phyloP scores from a whole-genome alignment of 2,113 vertebrate species.

The Anhinga rufa region DNA sequence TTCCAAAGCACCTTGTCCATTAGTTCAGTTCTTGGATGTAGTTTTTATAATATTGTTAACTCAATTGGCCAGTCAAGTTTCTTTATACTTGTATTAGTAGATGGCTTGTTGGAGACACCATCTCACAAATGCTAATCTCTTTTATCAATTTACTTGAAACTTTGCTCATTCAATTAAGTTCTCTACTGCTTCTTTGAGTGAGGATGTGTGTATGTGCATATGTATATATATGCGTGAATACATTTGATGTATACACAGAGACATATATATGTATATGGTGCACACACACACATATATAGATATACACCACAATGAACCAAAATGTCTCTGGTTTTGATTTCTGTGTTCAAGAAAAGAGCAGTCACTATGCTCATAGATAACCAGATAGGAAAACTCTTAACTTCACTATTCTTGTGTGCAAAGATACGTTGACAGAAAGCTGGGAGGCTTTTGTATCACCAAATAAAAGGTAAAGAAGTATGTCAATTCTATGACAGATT shows the following conservation, averaged over 20 bases:
- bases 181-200: background rate
- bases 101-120: background rate
- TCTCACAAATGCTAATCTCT: background rate
- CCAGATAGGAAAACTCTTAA: background rate
- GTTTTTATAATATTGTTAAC: background rate
- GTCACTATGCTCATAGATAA: background rate
- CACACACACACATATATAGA: fast-evolving
- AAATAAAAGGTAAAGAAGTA: background rate
- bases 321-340: background rate
- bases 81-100: slow-evolving; percentile 5
- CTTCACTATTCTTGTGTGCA: background rate
- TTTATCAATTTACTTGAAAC: background rate
- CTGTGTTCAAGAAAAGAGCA: background rate
- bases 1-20: background rate
- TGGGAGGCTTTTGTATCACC: fast-evolving
- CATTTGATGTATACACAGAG: background rate
- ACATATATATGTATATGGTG: no score
- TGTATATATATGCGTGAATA: background rate
- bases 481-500: background rate
- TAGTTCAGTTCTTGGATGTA: background rate
- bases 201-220: background rate
- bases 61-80: background rate
- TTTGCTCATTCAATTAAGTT: background rate
- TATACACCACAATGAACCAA: background rate
- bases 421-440: background rate